Evolutionary conservation across 2,888 invertebrate genomes (phyloP).

Genomic region (Molorchus minor): DNA sequence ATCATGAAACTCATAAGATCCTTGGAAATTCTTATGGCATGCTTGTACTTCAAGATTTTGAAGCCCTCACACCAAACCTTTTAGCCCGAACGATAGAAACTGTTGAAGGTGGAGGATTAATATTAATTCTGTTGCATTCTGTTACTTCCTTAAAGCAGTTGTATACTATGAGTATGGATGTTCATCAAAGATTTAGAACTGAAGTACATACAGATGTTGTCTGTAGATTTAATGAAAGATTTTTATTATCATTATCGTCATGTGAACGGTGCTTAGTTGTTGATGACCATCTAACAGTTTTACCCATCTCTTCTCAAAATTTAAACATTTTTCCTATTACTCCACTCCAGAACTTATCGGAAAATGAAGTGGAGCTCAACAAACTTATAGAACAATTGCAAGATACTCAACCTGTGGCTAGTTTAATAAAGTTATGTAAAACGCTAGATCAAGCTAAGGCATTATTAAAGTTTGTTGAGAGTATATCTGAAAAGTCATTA

Average conservation of each 20-base stretch:
- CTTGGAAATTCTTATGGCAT: conserved; percentile 90
- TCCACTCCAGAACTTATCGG: conserved; percentile 62
- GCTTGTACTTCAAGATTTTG: conserved; percentile 89
- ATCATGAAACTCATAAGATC: conserved; percentile 97
- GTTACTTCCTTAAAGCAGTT: conserved; percentile 91
- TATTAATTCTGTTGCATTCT: conserved; percentile 86
- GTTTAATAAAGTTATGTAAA: conserved; percentile 86
- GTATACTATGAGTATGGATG: conserved; percentile 98
- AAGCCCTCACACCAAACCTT: conserved; percentile 96
- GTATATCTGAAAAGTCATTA: conserved; percentile 89
- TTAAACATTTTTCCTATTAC: conserved; percentile 81
- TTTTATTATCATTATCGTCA: conserved; percentile 88
- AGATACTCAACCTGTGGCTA: conserved; percentile 92
- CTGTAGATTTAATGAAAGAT: conserved; percentile 95
- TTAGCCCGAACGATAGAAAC: conserved; percentile 97
- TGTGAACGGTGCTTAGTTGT: conserved; percentile 91
- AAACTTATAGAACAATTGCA: conserved; percentile 83
- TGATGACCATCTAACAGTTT: conserved; percentile 90
- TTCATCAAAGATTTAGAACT: conserved; percentile 93
- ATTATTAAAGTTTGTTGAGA: conserved; percentile 91
- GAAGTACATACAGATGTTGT: conserved; percentile 93
- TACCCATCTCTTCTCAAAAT: conserved; percentile 92
- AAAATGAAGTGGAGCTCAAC: conserved; percentile 71
- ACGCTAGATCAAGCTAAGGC: conserved; percentile 95
- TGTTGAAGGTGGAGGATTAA: conserved; percentile 85